A percentile compares a stretch with the other conserved stretches of the same genome.
phyloP scores from a whole-genome alignment of 92 coral and sea anemone genomes.

The Zoanthus solanderi region DNA sequence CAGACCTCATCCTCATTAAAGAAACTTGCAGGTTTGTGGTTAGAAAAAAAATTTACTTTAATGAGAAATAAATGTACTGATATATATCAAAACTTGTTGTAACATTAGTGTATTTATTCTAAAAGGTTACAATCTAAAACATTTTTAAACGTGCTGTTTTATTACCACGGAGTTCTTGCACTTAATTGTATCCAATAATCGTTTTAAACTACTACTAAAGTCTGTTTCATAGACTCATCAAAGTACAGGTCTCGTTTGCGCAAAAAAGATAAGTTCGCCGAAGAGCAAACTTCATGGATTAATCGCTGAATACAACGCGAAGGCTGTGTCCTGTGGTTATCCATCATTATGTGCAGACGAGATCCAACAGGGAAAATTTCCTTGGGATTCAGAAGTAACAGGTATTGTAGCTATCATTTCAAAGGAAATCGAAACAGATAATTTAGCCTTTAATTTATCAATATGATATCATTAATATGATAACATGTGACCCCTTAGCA shows the following conservation, averaged over 20 bases:
- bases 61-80: too few relatives aligned
- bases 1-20: too few relatives aligned
- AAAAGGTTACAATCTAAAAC: too few relatives aligned
- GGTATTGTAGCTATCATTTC: neutral
- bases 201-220: too few relatives aligned
- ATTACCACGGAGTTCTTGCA: too few relatives aligned
- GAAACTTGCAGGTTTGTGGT: too few relatives aligned
- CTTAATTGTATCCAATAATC: too few relatives aligned
- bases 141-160: too few relatives aligned
- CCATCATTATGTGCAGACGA: constrained; percentile 35
- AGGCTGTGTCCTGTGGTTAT: constrained; percentile 17
- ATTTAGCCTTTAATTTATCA: too few relatives aligned
- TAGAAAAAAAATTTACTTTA: too few relatives aligned
- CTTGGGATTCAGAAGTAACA: constrained; percentile 52
- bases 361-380: constrained; percentile 55
- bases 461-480: neutral
- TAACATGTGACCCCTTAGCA: neutral
- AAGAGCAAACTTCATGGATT: constrained; percentile 36
- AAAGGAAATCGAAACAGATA: neutral
- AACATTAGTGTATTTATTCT: too few relatives aligned
- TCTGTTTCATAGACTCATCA: constrained; percentile 20
- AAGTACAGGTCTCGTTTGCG: constrained; percentile 45
- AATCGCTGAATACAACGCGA: constrained; percentile 37
- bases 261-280: constrained; percentile 41
- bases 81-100: too few relatives aligned